Evolutionary conservation across 1,140 invertebrate genomes (phyloP).

Genomic region (Lasioglossum baleicum): DNA sequence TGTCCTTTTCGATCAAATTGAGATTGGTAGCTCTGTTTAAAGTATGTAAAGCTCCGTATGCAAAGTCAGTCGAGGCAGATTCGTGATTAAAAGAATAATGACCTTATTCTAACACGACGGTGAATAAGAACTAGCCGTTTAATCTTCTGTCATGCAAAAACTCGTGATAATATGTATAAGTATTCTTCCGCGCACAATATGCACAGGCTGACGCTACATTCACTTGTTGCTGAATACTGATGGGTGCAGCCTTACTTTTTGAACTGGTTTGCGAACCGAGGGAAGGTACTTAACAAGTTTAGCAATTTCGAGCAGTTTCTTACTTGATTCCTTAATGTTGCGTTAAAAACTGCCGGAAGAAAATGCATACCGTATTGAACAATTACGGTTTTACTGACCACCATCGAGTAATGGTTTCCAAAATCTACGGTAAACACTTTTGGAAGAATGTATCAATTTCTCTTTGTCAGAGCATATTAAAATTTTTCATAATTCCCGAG

Average conservation of each 20-base stretch:
- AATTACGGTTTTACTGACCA: not conserved
- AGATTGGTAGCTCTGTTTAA: not conserved
- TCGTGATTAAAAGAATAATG: not conserved
- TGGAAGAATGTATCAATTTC: too few species aligned
- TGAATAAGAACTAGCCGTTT: not conserved
- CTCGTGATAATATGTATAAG: not conserved
- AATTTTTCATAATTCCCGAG: not conserved
- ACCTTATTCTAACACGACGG: not conserved
- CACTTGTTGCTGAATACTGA: conserved; percentile 17
- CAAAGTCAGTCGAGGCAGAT: not conserved
- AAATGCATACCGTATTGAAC: not conserved
- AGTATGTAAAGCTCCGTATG: not conserved
- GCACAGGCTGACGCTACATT: not conserved
- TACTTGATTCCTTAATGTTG: not conserved
- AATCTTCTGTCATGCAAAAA: conserved; percentile 1
- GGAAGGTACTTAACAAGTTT: not conserved
- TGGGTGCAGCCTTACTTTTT: not conserved
- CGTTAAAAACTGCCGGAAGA: not conserved
- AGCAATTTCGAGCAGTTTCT: not conserved
- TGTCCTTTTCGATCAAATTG: not conserved
- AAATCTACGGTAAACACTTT: not conserved
- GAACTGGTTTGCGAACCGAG: not conserved
- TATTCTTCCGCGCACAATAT: not conserved
- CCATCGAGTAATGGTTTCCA: not conserved
- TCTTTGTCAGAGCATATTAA: not conserved